Evolutionary conservation across 2,797 vertebrate genomes (phyloP), one percentile per base, ranked within the genome.

Genomic region (Crypturellus tataupa): DNA sequence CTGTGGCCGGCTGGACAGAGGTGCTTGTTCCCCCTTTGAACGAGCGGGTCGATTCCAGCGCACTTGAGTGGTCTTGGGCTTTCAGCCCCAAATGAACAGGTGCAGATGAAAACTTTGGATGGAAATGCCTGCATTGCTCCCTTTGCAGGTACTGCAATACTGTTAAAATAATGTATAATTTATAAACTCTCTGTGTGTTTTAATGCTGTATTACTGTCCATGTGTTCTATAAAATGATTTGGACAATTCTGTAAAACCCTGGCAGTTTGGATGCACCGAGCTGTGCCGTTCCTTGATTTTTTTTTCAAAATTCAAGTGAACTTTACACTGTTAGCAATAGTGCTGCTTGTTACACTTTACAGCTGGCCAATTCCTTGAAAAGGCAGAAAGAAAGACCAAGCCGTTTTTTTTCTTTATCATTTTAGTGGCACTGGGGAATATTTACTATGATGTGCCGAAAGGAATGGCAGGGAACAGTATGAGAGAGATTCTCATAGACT

Each of bases 391-490:
- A 68, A 25, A 18, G 10, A 83, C 31, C 9, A 55, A 84, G 31
- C 17, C 18, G 16, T 44, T 44, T 44, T 69, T 53, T 51, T 39
- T 47, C 21, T 27, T 2, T 39, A 13, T 64, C 10, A 10, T 79
- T 73, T 44, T 56, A 16, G 33, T 49, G 47, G 23, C 39, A 20
- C 25, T 79, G 33, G 75, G 59, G 23, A 87, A 70, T 80, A 84
- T 69, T 87, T 92, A 12, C 81, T 29, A 21, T 39, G 70, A 63
- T 79, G 31, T 40, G 63, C 63, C 10, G 35, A 89, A 56, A 83
- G 76, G 33, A 84, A 49, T 35, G 73, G 19, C 46, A 62, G 51
- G 29, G 47, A 89, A 33, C 47, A 88, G 33, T 47, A 68, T 39
- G 37, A 69, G 68, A 87, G 69, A 88, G 63, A 64, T 71, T 85